A percentile compares a stretch with the other conserved stretches of the same genome.
Conservation (phyloP, 2,113 vertebrate genomes). For the Marmota flaviventris region DNA sequence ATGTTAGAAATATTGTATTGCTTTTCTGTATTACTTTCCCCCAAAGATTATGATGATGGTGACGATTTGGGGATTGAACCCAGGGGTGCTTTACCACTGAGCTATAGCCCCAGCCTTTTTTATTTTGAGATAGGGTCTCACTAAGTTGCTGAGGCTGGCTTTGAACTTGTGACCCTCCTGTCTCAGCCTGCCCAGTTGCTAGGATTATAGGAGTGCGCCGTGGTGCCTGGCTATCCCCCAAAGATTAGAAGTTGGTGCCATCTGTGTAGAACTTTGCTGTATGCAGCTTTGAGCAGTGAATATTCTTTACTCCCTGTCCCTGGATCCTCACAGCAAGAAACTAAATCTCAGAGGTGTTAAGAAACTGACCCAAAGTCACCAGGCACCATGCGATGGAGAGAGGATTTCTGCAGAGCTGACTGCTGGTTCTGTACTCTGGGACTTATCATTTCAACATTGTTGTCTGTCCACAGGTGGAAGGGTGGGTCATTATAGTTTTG, state of each 20-base stretch:
- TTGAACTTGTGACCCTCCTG: neutral
- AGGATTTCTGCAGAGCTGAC: neutral
- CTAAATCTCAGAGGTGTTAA: neutral
- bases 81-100: neutral
- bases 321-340: neutral
- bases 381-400: neutral
- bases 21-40: neutral
- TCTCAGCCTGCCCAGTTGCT: neutral
- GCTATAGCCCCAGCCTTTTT: neutral
- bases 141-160: neutral
- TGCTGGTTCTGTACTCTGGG: neutral
- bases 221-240: too few species aligned
- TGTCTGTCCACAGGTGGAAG: neutral
- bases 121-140: too few species aligned
- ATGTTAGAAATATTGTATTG: too few species aligned
- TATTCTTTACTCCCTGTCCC: neutral
- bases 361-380: neutral
- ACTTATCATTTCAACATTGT: neutral
- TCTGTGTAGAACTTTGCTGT: neutral
- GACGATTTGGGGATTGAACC: neutral
- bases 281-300: neutral
- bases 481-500: neutral
- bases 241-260: neutral
- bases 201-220: neutral
- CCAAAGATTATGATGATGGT: too few species aligned